A percentile compares a stretch with the other conserved stretches of the same genome.
These are phyloP conservation scores for Zaprionus nigranus DNA, from an alignment of 1,140 invertebrate genomes.

Conservation along the genomic window DNA sequence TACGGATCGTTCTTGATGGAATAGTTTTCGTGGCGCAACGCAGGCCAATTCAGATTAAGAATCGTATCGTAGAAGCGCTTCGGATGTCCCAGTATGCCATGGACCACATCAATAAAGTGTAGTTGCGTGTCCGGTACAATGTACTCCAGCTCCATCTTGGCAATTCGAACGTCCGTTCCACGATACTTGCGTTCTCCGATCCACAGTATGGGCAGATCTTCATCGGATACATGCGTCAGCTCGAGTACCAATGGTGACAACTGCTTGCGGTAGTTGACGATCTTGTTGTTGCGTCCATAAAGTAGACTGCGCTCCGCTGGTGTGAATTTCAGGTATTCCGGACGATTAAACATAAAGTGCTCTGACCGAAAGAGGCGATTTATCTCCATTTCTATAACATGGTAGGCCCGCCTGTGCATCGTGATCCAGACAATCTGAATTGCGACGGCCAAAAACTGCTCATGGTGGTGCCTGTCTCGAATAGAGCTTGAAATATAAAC, in stretches of 20 bases:
- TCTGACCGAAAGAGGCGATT: slow-evolving; percentile 75
- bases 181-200: slow-evolving; percentile 78
- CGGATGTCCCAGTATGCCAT: slow-evolving; percentile 75
- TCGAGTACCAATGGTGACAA: slow-evolving; percentile 72
- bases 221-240: slow-evolving; percentile 48
- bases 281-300: slow-evolving; percentile 63
- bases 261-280: slow-evolving; percentile 68
- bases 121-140: slow-evolving; percentile 67
- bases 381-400: slow-evolving; percentile 71
- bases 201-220: slow-evolving; percentile 72
- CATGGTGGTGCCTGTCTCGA: slow-evolving; percentile 62
- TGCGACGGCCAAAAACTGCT: slow-evolving; percentile 62
- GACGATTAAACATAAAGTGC: slow-evolving; percentile 61
- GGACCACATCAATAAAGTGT: slow-evolving; percentile 62
- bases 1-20: slow-evolving; percentile 64
- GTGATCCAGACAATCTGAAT: slow-evolving; percentile 72
- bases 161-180: slow-evolving; percentile 64
- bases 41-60: slow-evolving; percentile 62
- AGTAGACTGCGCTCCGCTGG: slow-evolving; percentile 56
- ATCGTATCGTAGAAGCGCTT: slow-evolving; percentile 70
- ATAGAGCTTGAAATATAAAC: slow-evolving; percentile 66
- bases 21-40: slow-evolving; percentile 57
- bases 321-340: slow-evolving; percentile 55
- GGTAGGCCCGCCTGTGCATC: slow-evolving; percentile 65
- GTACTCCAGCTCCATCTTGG: slow-evolving; percentile 70